These are phyloP conservation scores for Folsomia candida DNA, from an alignment of 2,888 invertebrate genomes.

Conservation along the genomic window DNA sequence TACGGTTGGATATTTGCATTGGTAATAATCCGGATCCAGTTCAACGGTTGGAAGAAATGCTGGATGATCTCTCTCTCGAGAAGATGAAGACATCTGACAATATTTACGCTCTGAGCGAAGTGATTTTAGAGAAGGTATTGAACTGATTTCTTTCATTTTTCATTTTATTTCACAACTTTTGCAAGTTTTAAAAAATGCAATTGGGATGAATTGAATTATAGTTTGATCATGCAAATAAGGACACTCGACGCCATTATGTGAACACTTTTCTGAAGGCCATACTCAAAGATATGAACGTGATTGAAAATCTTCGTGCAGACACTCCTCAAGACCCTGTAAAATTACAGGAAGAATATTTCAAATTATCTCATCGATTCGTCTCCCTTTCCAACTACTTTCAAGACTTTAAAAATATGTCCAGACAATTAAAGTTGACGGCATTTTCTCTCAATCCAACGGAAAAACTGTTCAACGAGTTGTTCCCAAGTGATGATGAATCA, in stretches of 20 bases:
- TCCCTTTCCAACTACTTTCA: constrained; percentile 28
- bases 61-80: background rate
- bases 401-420: constrained; percentile 14
- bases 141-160: background rate
- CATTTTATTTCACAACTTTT: background rate
- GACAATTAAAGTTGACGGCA: constrained; percentile 36
- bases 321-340: constrained; percentile 6
- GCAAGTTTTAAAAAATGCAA: too few relatives aligned
- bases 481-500: constrained; percentile 7
- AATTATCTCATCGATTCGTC: constrained; percentile 27
- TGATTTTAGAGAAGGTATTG: background rate
- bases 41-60: background rate
- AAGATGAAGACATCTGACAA: background rate
- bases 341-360: constrained; percentile 11
- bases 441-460: constrained; percentile 40
- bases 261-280: too few relatives aligned
- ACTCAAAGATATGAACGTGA: too few relatives aligned
- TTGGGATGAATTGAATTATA: too few relatives aligned
- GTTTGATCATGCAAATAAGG: too few relatives aligned
- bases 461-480: constrained; percentile 29
- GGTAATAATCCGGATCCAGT: too few relatives aligned
- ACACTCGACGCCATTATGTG: too few relatives aligned
- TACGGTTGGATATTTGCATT: too few relatives aligned
- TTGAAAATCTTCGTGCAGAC: constrained; percentile 23
- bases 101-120: background rate